Base-by-base conservation (phyloP, 2,797 vertebrate genomes). In the Eupleurogrammus muticus region DNA sequence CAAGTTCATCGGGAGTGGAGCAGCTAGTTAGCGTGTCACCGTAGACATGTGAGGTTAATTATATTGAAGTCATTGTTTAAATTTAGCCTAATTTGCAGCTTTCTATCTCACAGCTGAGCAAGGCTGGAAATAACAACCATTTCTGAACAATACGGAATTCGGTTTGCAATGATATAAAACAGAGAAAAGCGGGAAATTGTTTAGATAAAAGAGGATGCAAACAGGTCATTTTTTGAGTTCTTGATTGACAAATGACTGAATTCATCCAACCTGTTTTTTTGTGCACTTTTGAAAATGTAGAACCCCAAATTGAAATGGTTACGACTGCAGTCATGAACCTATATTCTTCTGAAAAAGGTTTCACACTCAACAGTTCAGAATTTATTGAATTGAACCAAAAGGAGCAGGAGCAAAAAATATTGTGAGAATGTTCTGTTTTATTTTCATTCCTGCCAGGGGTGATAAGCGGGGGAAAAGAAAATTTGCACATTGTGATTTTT, bases 21-120 rank as follows among this genome's bases (percentile, higher is more conserved):
- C 62, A 52, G 53, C 60, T 72, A 75, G 49, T 56, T 34, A 28
- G 28, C 59, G n/a, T 73, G 62, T 58, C 28, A 32, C 24, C 34
- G 65, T 68, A 58, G 55, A 76, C 82, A 80, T 66, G 53, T 67
- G 64, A 80, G 63, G 58, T 55, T 80, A 44, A 80, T 87, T 66
- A 52, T 69, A 48, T 36, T 5, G 5, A 34, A 62, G 57, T 38
- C 35, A 13, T 1, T 9, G 58, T 71, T 52, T 77, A 50, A 63
- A 77, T 83, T 72, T 66, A 73, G 54, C 60, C 24, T 9, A 2
- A 35, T 50, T 50, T n/a, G 13, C 28, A 57, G 69, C 60, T 60
- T 67, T 74, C n/a, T n/a, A 61, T 77, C 60, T 46, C 20, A 6
- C 12, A 19, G 8, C 19, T 34, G 13, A 60, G 38, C 24, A 12